Evolutionary conservation across 2,797 vertebrate species (phyloP), one percentile per base, ranked within the genome.

Genomic region (Enoplosus armatus): DNA sequence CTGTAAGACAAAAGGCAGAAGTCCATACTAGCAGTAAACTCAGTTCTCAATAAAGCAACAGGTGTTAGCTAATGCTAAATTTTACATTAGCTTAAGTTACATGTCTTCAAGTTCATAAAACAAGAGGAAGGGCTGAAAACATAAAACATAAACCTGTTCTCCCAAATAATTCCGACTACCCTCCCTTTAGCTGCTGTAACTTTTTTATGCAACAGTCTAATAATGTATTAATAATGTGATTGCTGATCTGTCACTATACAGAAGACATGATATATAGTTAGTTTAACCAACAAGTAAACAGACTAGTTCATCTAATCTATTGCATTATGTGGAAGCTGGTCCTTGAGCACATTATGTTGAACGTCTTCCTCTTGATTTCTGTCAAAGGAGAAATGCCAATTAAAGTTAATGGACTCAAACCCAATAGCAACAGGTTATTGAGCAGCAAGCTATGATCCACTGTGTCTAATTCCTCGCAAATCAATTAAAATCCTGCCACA

Each of bases 351-450:
- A 18, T n/a, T 18, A 29, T 33, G 41, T 11, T 55, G 41, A 55
- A 50, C 41, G 35, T 24, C 55, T 41, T 71, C 29, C 31, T 63
- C 62, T 64, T n/a, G 15, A 33, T 33, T 37, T 60, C 50, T 31
- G 26, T 67, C 48, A 37, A 50, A 20, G 37, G 53, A 33, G 14
- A 69, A 72, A 80, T 54, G 58, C 35, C 47, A 73, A 75, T 65
- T 73, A 55, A 8, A 29, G 35, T 14, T 64, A 77, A 78, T 78
- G 24, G 72, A 50, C 62, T 66, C 51, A 76, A 74, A 82, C 24
- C 27, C 24, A 76, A 73, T 76, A 69, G 82, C 4, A 27, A 9
- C 22, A 51, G 37, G 26, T 59, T 53, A 63, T 14, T 72, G 45
- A 61, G 43, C 50, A 48, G 62, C 61, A 29, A 72, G 41, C 43